Evolutionary conservation across 2,113 vertebrate species (phyloP), one percentile per base, ranked within the genome.

Genomic region (Channa maculata): DNA sequence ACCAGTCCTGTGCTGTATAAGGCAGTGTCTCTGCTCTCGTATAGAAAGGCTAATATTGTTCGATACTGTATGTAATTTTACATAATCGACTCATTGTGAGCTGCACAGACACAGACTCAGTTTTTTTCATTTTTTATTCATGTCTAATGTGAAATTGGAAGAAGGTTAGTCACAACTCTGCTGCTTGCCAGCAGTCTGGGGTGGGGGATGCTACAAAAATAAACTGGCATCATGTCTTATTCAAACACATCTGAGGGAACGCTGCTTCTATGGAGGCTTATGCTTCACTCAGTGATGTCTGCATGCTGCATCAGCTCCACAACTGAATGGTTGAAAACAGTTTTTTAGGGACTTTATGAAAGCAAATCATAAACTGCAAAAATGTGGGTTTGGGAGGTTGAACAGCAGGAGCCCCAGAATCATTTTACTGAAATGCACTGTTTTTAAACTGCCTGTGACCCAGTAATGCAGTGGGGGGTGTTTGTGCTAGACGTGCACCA

Each of bases 201-300:
- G 67, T 73, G 73, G 71, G 69, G 65, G 67, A 80, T 75, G 83
- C 72, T 87, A 82, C 76, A 83, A 89, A 88, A 88, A 91, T 91
- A 89, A 80, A 87, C 87, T 85, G 80, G 83, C 77, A 77, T 86
- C 84, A 82, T 89, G 80, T 88, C 80, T 89, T 77, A 85, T 91
- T 82, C 85, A 91, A 87, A 91, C 58, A 81, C 79, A 89, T 87
- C 68, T 51, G 76, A 91, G 62, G 65, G 72, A 73, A 77, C 15
- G 38, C 52, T 73, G 79, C 62, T 76, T 72, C 65, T 65, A 58
- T 80, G 71, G 54, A 72, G 55, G 78, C 54, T 79, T 72, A 65
- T 53, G 63, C 80, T 51, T 46, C 65, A 79, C 37, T 73, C 73
- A 65, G 54, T 51, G 54, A 75, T 78, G 74, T 62, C 58, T 74